Conservation (phyloP, 2,888 invertebrate genomes). For the Synergus umbraculus region DNA sequence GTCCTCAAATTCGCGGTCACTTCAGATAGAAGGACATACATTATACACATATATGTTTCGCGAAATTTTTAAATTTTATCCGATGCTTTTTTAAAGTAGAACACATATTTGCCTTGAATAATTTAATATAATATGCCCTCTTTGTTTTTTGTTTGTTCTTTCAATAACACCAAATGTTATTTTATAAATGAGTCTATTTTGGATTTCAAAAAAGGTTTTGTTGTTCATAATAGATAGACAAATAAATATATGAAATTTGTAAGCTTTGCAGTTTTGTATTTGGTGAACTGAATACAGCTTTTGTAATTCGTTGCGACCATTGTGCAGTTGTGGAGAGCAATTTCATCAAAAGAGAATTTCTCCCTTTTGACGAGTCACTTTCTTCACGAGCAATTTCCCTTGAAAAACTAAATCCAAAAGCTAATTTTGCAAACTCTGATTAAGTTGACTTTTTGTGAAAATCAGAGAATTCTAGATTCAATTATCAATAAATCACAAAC, state of each 20-base stretch:
- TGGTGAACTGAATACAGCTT: not conserved
- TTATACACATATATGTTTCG: not conserved
- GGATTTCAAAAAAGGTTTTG: not conserved
- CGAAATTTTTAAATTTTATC: not conserved
- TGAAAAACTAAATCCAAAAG: not conserved
- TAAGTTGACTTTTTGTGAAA: not conserved
- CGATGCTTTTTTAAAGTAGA: not conserved
- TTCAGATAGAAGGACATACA: not conserved
- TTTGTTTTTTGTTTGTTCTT: not conserved
- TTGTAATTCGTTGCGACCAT: not conserved
- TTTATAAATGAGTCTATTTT: slow-evolving; percentile 4
- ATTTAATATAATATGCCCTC: not conserved
- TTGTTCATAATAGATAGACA: not conserved
- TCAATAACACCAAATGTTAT: not conserved
- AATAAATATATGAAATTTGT: slow-evolving; percentile 21
- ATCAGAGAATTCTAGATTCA: slow-evolving; percentile 17
- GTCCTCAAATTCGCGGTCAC: not conserved
- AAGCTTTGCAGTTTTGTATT: slow-evolving; percentile 15
- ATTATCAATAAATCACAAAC: slow-evolving; percentile 27
- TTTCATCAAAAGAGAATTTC: slow-evolving; percentile 2
- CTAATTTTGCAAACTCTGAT: not conserved
- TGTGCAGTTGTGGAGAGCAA: slow-evolving; percentile 2
- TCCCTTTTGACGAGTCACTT: not conserved
- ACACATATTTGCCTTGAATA: not conserved
- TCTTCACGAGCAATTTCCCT: not conserved